Evolutionary conservation across 2,113 vertebrate genomes (phyloP).

Genomic region (Phasianus colchicus): DNA sequence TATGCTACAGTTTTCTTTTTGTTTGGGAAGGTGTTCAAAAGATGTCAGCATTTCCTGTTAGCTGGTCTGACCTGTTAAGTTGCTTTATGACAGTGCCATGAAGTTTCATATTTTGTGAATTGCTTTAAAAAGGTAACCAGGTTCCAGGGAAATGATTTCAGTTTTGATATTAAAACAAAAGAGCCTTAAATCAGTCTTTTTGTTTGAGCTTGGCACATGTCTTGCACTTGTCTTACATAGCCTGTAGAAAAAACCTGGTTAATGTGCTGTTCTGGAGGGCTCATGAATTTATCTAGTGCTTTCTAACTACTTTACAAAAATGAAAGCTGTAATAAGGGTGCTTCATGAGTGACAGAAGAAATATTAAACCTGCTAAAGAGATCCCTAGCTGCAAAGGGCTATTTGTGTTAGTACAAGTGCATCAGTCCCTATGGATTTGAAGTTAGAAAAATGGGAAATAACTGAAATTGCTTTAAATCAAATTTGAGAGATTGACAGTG

Average conservation of each 20-base stretch:
- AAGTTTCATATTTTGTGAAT: constrained; percentile 12
- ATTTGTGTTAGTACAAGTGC: neutral
- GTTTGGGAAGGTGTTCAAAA: neutral
- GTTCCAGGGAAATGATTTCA: constrained; percentile 27
- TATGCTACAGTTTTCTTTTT: neutral
- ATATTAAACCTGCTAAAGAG: neutral
- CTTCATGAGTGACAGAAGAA: neutral
- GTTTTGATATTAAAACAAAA: constrained; percentile 43
- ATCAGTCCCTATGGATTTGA: neutral
- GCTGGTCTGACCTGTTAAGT: neutral
- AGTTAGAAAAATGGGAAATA: neutral
- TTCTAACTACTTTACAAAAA: neutral
- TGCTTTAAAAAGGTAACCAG: constrained; percentile 6
- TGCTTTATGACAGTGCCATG: neutral
- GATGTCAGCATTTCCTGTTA: neutral
- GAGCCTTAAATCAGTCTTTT: constrained; percentile 34
- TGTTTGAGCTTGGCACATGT: constrained; percentile 31
- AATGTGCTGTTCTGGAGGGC: neutral
- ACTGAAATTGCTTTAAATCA: neutral
- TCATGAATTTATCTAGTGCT: neutral
- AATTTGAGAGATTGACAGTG: neutral
- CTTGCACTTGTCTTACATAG: constrained; percentile 33
- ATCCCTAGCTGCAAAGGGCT: neutral
- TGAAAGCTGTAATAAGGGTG: neutral
- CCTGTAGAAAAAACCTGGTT: neutral